phyloP scores from a whole-genome alignment of 2,113 vertebrate species.

The Procapra przewalskii region DNA sequence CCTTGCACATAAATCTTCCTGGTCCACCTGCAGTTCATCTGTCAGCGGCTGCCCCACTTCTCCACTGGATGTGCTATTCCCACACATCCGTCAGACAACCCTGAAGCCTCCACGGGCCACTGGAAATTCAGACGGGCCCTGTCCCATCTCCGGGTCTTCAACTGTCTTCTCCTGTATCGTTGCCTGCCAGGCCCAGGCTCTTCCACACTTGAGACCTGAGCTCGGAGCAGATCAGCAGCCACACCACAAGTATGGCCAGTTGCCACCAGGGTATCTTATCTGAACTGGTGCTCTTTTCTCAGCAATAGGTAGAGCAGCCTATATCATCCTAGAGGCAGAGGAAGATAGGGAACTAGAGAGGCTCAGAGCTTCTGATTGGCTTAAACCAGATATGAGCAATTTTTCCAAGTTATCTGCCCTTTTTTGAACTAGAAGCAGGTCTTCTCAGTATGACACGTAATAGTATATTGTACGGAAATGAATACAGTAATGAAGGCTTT shows the following conservation, averaged over 20 bases:
- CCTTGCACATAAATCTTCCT: conserved; percentile 52
- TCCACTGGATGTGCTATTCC: not conserved
- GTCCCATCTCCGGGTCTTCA: not conserved
- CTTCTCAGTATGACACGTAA: not conserved
- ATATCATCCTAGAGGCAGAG: not conserved
- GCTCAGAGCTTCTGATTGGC: not conserved
- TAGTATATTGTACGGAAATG: not conserved
- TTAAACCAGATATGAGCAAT: not conserved
- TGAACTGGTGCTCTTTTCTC: not conserved
- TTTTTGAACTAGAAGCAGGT: not conserved
- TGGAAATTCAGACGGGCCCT: not conserved
- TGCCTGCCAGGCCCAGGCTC: not conserved
- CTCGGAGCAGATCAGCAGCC: not conserved
- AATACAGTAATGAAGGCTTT: not conserved
- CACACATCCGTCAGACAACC: not conserved
- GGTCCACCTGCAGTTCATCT: conserved; percentile 65
- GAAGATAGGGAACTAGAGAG: not conserved
- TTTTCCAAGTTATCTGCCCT: not conserved
- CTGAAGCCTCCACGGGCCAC: not conserved
- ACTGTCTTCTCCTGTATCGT: not conserved
- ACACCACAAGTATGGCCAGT: not conserved
- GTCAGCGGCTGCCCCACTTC: conserved; percentile 43
- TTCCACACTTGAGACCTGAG: not conserved
- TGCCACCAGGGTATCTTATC: not conserved
- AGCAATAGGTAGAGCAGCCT: not conserved